phyloP scores from a whole-genome alignment of 2,113 vertebrate genomes.

The Neogale vison region DNA sequence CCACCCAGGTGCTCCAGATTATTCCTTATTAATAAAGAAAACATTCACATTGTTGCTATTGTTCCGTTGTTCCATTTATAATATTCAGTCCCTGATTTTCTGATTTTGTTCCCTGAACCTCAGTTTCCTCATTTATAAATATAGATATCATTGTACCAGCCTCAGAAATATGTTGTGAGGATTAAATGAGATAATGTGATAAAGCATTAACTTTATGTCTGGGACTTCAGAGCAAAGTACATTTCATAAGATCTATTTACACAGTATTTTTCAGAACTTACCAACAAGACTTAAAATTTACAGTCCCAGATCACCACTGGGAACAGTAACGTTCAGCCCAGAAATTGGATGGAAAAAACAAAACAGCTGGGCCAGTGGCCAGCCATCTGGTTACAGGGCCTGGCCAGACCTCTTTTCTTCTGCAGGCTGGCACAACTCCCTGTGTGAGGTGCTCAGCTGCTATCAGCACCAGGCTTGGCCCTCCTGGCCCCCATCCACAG shows the following conservation, averaged over 20 bases:
- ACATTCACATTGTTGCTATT: not conserved
- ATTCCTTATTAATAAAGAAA: not conserved
- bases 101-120: not conserved
- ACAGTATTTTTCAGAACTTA: not conserved
- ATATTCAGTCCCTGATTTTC: not conserved
- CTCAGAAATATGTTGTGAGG: not conserved
- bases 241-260: not conserved
- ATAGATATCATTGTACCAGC: too few species aligned
- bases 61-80: not conserved
- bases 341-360: conserved; percentile 9
- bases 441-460: not conserved
- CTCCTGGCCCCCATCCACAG: not conserved
- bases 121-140: not conserved
- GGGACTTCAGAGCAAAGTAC: not conserved
- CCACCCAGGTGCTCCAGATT: not conserved
- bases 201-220: not conserved
- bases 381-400: conserved; percentile 38
- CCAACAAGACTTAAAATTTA: conserved; percentile 24
- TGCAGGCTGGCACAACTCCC: not conserved
- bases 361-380: not conserved
- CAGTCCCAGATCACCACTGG: not conserved
- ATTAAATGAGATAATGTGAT: not conserved
- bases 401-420: not conserved
- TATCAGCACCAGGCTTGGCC: not conserved
- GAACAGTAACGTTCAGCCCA: not conserved